Conservation (phyloP, 2,888 invertebrate genomes). For the Lasioglossum marginatum region DNA sequence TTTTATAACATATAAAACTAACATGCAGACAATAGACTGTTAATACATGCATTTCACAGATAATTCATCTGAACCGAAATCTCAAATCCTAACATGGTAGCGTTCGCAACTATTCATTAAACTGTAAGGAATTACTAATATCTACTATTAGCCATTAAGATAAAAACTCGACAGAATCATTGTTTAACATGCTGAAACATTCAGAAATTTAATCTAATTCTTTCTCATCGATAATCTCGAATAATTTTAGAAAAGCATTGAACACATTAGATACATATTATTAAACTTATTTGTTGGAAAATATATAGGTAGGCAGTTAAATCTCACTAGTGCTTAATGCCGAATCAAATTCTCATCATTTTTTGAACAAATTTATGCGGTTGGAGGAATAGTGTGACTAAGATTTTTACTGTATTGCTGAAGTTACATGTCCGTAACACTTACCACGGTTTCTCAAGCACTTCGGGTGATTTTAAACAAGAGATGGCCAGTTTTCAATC, state of each 20-base stretch:
- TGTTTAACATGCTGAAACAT: too few relatives aligned
- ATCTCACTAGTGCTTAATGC: neutral
- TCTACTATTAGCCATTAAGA: neutral
- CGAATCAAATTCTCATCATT: neutral
- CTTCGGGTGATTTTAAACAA: neutral
- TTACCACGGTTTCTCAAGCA: neutral
- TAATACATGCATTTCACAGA: neutral
- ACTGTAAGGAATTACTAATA: neutral
- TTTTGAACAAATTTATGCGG: neutral
- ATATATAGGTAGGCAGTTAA: neutral
- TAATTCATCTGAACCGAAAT: neutral
- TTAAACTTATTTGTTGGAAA: neutral
- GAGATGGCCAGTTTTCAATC: neutral
- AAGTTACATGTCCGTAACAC: neutral
- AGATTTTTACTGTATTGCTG: neutral
- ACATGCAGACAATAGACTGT: slow-evolving; percentile 17
- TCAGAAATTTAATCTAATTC: neutral
- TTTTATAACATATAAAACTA: neutral
- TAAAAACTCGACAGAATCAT: neutral
- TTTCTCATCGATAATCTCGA: neutral
- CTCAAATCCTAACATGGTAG: neutral
- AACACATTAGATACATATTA: neutral
- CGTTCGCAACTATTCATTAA: slow-evolving; percentile 23
- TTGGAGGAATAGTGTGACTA: neutral
- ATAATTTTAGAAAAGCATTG: neutral